Evolutionary conservation across 2,888 invertebrate genomes (phyloP), one percentile per base, ranked within the genome.

Genomic region (Margaritifera margaritifera): DNA sequence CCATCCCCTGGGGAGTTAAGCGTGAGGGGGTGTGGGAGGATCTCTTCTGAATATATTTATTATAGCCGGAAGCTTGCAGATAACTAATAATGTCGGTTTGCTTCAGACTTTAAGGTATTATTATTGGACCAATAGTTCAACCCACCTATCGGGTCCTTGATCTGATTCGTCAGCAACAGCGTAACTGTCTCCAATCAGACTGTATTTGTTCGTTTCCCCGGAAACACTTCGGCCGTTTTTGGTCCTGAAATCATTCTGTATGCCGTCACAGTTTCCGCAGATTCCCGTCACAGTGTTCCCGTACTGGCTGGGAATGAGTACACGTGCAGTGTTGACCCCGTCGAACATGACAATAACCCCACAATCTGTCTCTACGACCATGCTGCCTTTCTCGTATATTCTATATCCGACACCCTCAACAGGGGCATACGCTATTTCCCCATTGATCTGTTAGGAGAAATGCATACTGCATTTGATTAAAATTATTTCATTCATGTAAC

Each of bases 261-360:
- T 59, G 1, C 78, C 78, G 62, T 82, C 78, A 62, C 82, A 82
- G 69, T 81, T 74, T n/a, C 82, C 82, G 62, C 82, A 82, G 2
- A 82, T 56, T 51, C 82, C 82, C 3, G 65, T 69, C 72, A 82
- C 25, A 3, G 63, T 63, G 15, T 61, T 27, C 22, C 59, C 54
- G 61, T 61, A 72, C n/a, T 24, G 51, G 8, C 58, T 51, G 20
- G 72, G 68, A 6, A 68, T 66, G 4, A 31, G 60, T 4, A 72
- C 68, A 24, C 59, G 59, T 6, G 66, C 72, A 2, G 63, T 62
- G 22, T 62, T 63, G 4, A 22, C 31, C 3, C 72, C 72, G 25
- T 72, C 72, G 60, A 63, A 72, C 4, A 50, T 66, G 0, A 72
- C 66, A n/a, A 51, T 27, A 18, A 69, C 27, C 24, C 66, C 69